Conservation (phyloP, 1,140 invertebrate genomes). For the Protaetia brevitarsis region DNA sequence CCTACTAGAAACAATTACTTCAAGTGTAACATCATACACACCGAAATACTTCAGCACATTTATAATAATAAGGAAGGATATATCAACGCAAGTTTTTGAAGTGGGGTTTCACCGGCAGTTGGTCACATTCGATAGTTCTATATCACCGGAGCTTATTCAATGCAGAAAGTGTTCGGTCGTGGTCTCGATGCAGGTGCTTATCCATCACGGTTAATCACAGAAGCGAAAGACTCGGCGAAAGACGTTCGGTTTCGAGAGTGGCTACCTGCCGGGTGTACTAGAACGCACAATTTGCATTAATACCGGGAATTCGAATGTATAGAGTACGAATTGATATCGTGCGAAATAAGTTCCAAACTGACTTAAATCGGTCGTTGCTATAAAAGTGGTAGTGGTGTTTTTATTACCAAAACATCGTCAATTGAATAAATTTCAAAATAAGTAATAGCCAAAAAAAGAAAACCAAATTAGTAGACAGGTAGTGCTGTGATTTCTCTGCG, state of each 20-base stretch:
- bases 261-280: background rate
- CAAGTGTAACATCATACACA: constrained; percentile 2
- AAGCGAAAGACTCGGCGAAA: background rate
- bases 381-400: no score
- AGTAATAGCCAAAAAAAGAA: no score
- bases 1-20: background rate
- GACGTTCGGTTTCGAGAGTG: background rate
- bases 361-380: no score
- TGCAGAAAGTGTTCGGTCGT: background rate
- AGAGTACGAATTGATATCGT: no score
- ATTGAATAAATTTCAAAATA: no score
- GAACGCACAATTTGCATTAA: background rate
- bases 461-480: no score
- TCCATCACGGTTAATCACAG: background rate
- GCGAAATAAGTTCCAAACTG: no score
- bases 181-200: background rate
- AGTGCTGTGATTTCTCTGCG: no score
- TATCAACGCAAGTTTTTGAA: constrained; percentile 8
- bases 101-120: background rate
- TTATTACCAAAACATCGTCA: no score
- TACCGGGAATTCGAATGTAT: background rate
- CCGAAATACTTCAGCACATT: constrained; percentile 13
- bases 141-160: background rate
- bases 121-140: background rate
- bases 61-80: constrained; percentile 13